A percentile compares a stretch with the other conserved stretches of the same genome.
Conservation (phyloP, 1,140 invertebrate genomes). For the Saccostrea cuccullata region DNA sequence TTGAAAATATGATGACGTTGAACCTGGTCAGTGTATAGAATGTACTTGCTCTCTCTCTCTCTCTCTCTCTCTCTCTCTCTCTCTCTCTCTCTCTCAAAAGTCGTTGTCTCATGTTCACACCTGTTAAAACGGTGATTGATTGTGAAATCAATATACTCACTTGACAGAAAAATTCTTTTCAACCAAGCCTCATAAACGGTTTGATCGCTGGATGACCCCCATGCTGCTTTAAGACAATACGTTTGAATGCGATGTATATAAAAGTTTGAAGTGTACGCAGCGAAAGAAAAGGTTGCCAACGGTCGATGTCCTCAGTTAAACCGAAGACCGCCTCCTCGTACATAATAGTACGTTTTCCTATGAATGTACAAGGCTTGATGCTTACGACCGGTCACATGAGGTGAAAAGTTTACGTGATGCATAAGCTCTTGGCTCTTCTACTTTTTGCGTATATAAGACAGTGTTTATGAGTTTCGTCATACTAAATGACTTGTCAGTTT, state of each 20-base stretch:
- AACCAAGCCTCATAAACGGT: neutral
- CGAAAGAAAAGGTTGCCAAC: conserved; percentile 11
- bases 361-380: conserved; percentile 30
- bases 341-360: conserved; percentile 32
- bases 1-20: too few relatives aligned
- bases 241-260: conserved; percentile 29
- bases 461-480: neutral
- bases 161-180: conserved; percentile 12
- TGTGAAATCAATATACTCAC: conserved; percentile 25
- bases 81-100: conserved; percentile 10
- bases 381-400: conserved; percentile 31
- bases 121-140: conserved; percentile 15
- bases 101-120: neutral
- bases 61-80: conserved; percentile 12
- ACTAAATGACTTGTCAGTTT: conserved; percentile 6
- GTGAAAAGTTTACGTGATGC: conserved; percentile 37
- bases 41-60: neutral
- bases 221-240: conserved; percentile 27
- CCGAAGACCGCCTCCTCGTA: conserved; percentile 17
- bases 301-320: conserved; percentile 30
- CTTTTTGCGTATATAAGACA: conserved; percentile 9
- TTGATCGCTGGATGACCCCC: conserved; percentile 28
- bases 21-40: too few relatives aligned
- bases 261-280: conserved; percentile 25
- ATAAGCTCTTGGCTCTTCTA: conserved; percentile 29